Evolutionary conservation across 2,888 invertebrate species (phyloP).

Genomic region (Salpingus planirostris): DNA sequence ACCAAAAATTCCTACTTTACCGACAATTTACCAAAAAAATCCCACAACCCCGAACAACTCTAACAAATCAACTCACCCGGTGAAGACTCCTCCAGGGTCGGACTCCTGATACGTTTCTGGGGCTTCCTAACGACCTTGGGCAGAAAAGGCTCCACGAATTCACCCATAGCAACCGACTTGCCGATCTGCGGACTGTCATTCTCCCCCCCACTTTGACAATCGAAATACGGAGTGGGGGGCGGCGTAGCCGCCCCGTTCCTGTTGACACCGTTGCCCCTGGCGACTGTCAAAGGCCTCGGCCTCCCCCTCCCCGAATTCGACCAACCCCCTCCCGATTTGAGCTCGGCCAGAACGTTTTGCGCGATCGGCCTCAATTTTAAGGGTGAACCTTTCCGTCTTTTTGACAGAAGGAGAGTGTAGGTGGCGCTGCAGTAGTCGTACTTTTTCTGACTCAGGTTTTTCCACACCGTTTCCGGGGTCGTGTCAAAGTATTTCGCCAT

Average conservation of each 20-base stretch:
- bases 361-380: conserved; percentile 32
- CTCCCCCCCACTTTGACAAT: background rate
- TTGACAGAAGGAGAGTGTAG: conserved; percentile 57
- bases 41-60: too few relatives aligned
- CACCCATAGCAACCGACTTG: too few relatives aligned
- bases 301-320: too few relatives aligned
- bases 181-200: background rate
- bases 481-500: conserved; percentile 42
- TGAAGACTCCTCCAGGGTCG: conserved; percentile 34
- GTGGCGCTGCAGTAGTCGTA: conserved; percentile 68
- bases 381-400: conserved; percentile 49
- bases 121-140: conserved; percentile 31
- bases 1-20: too few relatives aligned
- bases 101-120: conserved; percentile 36
- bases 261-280: conserved; percentile 29
- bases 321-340: conserved; percentile 11
- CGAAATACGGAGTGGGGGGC: too few relatives aligned
- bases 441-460: conserved; percentile 46
- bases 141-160: conserved; percentile 27
- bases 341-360: conserved; percentile 6
- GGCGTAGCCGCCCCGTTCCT: background rate
- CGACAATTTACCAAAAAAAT: too few relatives aligned
- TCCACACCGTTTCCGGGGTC: conserved; percentile 42
- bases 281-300: too few relatives aligned
- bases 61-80: conserved; percentile 36